A percentile compares a stretch with the other conserved stretches of the same genome.
Conservation (phyloP, 2,113 vertebrate genomes). For the Antechinus flavipes region DNA sequence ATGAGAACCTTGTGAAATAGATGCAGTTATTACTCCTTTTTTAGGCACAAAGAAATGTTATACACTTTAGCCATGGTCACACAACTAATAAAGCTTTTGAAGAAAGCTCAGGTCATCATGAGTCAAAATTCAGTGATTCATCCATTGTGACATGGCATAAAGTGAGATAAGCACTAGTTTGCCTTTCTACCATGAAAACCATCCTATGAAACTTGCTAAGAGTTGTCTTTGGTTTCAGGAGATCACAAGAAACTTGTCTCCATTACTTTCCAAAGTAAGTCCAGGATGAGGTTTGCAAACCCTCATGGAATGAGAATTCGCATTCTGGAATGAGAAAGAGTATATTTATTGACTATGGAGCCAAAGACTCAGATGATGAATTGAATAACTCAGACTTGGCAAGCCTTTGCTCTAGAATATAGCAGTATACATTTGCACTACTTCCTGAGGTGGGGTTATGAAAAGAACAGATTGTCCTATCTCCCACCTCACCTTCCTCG, state of each 20-base stretch:
- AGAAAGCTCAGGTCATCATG: background rate
- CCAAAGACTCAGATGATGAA: background rate
- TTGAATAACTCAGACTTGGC: background rate
- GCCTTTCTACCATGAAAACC: background rate
- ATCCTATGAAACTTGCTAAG: background rate
- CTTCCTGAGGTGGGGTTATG: background rate
- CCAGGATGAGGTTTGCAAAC: too few species aligned
- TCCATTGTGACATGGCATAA: background rate
- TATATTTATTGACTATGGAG: background rate
- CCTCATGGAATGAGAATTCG: background rate
- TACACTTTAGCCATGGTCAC: background rate
- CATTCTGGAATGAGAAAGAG: background rate
- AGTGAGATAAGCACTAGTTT: background rate
- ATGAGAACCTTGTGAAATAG: background rate
- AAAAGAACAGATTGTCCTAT: background rate
- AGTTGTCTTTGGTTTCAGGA: background rate
- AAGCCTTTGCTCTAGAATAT: background rate
- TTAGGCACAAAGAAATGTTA: background rate
- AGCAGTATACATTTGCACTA: background rate
- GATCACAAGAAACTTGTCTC: background rate
- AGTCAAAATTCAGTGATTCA: background rate
- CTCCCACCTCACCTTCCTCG: too few species aligned
- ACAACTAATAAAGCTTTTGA: background rate
- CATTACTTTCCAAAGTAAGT: background rate
- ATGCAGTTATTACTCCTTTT: background rate